Evolutionary conservation across 2,113 vertebrate genomes (phyloP), one percentile per base, ranked within the genome.

Genomic region (Ammodytes marinus): DNA sequence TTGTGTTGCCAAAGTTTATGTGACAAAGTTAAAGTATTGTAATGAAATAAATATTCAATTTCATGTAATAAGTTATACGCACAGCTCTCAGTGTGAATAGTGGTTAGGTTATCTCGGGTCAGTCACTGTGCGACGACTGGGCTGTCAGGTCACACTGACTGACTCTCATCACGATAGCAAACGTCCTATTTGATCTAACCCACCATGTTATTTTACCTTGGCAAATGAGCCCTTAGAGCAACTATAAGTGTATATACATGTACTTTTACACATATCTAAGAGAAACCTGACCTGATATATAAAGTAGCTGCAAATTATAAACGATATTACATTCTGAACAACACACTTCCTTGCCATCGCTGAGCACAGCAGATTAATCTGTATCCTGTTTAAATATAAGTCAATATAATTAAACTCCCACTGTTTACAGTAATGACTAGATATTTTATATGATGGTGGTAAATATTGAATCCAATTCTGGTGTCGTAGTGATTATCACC

Each of bases 101-200:
- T 40, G 14, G 58, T 15, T 35, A 60, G 58, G 57, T 59, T 39
- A 39, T 8, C 40, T 35, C 40, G 5, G 47, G 14, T 57, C 46
- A 69, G 19, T 76, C 46, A 3, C n/a, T 27, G 43, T 69, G 61
- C 45, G 82, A 71, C 3, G 49, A 8, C 61, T 61, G 43, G n/a
- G 47, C 67, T 77, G 85, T 77, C 87, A 69, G 77, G 77, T 83
- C 37, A 2, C 47, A 43, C 70, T 39, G 69, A 45, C 27, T 27
- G 27, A 27, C 27, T 64, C 68, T 80, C 47, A 59, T 17, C 9
- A 11, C 67, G 39, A 78, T 1, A 54, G 54, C 70, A 73, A 45
- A 49, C 4, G 14, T 46, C 13, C 14, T 11, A 40, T 7, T 4
- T n/a, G 42, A 6, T 37, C 14, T 4, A 49, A 50, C 40, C n/a